Percentiles rank a stretch among this genome's conserved stretches.
These are phyloP conservation scores for Penaeus japonicus DNA, from an alignment of 1,140 invertebrate species.

Conservation along the genomic window DNA sequence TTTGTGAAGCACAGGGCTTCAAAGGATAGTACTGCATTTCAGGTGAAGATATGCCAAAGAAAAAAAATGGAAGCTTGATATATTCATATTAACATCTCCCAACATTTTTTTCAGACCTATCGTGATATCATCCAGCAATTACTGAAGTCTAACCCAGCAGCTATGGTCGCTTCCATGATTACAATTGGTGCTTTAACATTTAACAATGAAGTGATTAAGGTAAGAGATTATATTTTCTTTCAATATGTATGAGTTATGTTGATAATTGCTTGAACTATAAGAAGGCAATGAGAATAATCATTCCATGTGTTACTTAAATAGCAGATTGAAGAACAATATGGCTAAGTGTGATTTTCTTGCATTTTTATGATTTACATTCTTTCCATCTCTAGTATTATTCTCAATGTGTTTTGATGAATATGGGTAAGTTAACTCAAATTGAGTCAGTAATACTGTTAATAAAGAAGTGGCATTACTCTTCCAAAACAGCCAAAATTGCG, in stretches of 20 bases:
- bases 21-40: too few relatives aligned
- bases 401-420: too few relatives aligned
- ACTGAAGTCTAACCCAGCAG: slow-evolving; percentile 40
- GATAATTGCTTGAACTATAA: not conserved
- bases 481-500: slow-evolving; percentile 62
- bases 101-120: slow-evolving; percentile 25
- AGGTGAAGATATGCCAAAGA: too few relatives aligned
- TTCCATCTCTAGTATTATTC: not conserved
- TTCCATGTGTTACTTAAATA: not conserved
- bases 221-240: slow-evolving; percentile 14
- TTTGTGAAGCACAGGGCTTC: too few relatives aligned
- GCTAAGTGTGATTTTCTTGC: not conserved
- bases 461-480: not conserved
- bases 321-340: not conserved
- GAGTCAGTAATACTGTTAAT: not conserved
- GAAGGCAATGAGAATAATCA: not conserved
- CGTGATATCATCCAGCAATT: slow-evolving; percentile 35
- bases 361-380: not conserved
- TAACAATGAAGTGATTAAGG: slow-evolving; percentile 59
- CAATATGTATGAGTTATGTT: not conserved
- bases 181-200: slow-evolving; percentile 50
- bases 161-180: slow-evolving; percentile 52
- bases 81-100: not conserved
- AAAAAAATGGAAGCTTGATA: not conserved
- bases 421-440: not conserved